Percentiles rank a stretch among this genome's conserved stretches.
phyloP scores from a whole-genome alignment of 2,113 vertebrate species.

The Delphinus delphis region DNA sequence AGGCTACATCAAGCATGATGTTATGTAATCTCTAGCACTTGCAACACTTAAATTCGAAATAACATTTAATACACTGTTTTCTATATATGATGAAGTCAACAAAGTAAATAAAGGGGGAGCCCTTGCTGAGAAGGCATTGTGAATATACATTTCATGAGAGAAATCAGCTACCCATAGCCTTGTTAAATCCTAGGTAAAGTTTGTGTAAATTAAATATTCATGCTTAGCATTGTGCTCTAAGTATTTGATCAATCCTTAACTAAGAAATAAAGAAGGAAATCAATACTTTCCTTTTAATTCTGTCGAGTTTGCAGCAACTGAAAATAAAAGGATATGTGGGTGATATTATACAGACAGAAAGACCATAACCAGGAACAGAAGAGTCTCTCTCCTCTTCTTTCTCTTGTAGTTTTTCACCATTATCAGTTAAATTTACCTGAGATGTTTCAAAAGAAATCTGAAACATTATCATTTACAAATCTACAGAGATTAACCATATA shows the following conservation, averaged over 20 bases:
- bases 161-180: slow-evolving; percentile 53
- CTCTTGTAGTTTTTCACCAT: background rate
- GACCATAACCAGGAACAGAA: background rate
- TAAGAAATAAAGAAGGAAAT: slow-evolving; percentile 30
- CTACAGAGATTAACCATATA: background rate
- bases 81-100: slow-evolving; percentile 40
- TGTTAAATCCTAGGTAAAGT: slow-evolving; percentile 71
- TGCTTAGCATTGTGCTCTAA: slow-evolving; percentile 63
- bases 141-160: slow-evolving; percentile 61
- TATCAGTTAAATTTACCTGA: slow-evolving; percentile 20
- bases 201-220: slow-evolving; percentile 80
- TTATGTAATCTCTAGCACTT: slow-evolving; percentile 32
- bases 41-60: slow-evolving; percentile 24
- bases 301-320: slow-evolving; percentile 38
- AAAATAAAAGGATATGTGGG: slow-evolving; percentile 38
- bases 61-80: slow-evolving; percentile 24
- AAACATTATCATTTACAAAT: slow-evolving; percentile 40
- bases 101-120: slow-evolving; percentile 10
- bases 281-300: slow-evolving; percentile 52
- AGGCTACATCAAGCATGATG: background rate
- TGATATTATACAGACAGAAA: slow-evolving; percentile 42
- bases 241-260: slow-evolving; percentile 74
- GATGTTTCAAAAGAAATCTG: slow-evolving; percentile 42
- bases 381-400: background rate
- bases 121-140: slow-evolving; percentile 33